A percentile compares a stretch with the other conserved stretches of the same genome.
These are phyloP conservation scores for Atopsyche davidsoni DNA, from an alignment of 1,140 invertebrate species.

Conservation along the genomic window DNA sequence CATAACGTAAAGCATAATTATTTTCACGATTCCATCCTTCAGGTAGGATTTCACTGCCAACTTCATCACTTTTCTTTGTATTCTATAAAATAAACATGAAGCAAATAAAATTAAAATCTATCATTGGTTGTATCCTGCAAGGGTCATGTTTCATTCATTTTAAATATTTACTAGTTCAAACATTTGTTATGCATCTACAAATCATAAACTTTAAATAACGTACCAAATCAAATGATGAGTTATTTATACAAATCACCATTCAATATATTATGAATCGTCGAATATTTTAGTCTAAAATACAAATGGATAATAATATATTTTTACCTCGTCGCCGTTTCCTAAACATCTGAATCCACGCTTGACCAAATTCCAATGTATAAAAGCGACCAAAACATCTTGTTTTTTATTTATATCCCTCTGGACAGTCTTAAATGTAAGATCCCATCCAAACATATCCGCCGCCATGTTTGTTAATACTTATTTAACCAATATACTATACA, in stretches of 20 bases:
- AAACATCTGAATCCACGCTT: conserved; percentile 67
- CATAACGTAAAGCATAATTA: conserved; percentile 61
- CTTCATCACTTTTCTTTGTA: conserved; percentile 53
- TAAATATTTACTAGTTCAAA: no score
- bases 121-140: no score
- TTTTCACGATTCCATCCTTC: conserved; percentile 59
- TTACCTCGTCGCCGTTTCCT: conserved; percentile 64
- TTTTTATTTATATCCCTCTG: conserved; percentile 58
- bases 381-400: conserved; percentile 61
- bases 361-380: conserved; percentile 65
- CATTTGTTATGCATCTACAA: no score
- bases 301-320: conserved; percentile 14
- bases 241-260: no score
- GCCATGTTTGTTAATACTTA: conserved; percentile 32
- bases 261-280: no score
- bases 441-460: conserved; percentile 63
- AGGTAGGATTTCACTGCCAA: conserved; percentile 61
- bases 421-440: conserved; percentile 59
- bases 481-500: not conserved
- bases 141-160: no score
- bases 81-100: conserved; percentile 44
- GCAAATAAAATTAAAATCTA: not conserved
- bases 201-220: no score
- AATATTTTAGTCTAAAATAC: no score
- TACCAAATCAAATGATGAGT: no score